Percentiles rank a stretch among this genome's conserved stretches.
These are phyloP conservation scores for Noturus placidus DNA, from an alignment of 2,113 vertebrate genomes.

Conservation along the genomic window DNA sequence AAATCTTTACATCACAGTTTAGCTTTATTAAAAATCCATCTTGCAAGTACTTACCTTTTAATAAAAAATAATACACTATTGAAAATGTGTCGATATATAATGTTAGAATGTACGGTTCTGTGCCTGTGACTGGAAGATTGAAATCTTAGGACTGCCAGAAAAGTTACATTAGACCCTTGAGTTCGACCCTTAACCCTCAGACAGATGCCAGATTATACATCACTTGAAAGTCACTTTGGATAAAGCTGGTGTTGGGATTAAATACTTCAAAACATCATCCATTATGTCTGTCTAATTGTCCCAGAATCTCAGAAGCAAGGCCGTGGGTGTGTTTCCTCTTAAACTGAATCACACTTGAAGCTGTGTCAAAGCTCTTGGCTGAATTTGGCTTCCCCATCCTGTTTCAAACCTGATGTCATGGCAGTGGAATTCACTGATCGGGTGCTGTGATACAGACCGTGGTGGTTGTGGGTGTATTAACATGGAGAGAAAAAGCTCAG, in stretches of 20 bases:
- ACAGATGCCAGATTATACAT: background rate
- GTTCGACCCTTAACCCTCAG: background rate
- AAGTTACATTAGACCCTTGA: background rate
- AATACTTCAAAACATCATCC: constrained; percentile 32
- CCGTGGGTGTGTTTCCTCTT: constrained; percentile 47
- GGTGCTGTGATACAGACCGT: background rate
- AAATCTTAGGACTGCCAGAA: background rate
- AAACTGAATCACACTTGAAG: constrained; percentile 44
- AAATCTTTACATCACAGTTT: background rate
- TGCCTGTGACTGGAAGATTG: background rate
- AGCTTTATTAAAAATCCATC: background rate
- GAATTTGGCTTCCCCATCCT: constrained; percentile 29
- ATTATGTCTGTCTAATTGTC: constrained; percentile 47
- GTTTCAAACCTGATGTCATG: constrained; percentile 50
- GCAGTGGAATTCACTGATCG: constrained; percentile 32
- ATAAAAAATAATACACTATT: background rate
- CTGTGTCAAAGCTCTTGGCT: constrained; percentile 17
- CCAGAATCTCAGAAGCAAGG: constrained; percentile 36
- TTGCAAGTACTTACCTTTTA: too few relatives aligned
- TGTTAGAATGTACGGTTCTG: background rate
- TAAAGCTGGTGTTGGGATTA: background rate
- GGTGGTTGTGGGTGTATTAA: background rate
- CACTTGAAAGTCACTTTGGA: background rate
- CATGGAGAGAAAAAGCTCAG: constrained; percentile 5
- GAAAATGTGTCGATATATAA: background rate